These are phyloP conservation scores for Phalacrocorax carbo DNA, from an alignment of 2,113 vertebrate genomes.

Conservation along the genomic window DNA sequence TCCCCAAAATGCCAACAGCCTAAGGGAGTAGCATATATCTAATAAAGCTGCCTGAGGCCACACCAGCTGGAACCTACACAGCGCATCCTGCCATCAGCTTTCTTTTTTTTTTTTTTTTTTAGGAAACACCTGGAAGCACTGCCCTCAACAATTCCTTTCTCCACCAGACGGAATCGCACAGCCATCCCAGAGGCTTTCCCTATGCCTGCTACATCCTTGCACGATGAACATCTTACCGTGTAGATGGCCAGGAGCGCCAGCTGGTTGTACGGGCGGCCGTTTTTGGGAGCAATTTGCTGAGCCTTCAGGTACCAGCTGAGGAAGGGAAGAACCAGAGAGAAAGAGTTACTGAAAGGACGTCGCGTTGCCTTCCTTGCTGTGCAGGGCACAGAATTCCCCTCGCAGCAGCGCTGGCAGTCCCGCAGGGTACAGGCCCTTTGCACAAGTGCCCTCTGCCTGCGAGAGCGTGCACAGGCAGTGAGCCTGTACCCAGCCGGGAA, in stretches of 20 bases:
- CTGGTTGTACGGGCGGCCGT: slow-evolving; percentile 96
- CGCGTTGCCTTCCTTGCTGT: not conserved
- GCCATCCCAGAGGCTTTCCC: not conserved
- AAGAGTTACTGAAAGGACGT: not conserved
- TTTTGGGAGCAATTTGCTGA: slow-evolving; percentile 97
- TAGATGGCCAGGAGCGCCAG: slow-evolving; percentile 95
- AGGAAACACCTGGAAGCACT: not conserved
- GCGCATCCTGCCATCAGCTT: not conserved
- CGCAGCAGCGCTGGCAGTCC: not conserved
- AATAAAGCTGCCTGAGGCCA: not conserved
- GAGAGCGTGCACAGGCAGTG: not conserved
- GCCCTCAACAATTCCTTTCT: not conserved
- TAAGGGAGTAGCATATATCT: not conserved
- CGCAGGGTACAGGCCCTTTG: not conserved
- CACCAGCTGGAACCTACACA: slow-evolving; percentile 23
- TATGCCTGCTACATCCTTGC: not conserved
- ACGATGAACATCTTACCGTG: slow-evolving; percentile 80
- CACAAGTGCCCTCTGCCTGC: slow-evolving; percentile 39
- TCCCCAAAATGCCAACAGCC: not conserved
- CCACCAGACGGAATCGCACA: not conserved
- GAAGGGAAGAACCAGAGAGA: not conserved
- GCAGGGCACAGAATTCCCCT: not conserved
- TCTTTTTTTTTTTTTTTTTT: not conserved
- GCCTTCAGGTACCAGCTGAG: slow-evolving; percentile 97
- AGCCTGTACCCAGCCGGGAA: not conserved